These are phyloP conservation scores for Oophaga pumilio DNA, from an alignment of 2,113 vertebrate species.

Conservation along the genomic window DNA sequence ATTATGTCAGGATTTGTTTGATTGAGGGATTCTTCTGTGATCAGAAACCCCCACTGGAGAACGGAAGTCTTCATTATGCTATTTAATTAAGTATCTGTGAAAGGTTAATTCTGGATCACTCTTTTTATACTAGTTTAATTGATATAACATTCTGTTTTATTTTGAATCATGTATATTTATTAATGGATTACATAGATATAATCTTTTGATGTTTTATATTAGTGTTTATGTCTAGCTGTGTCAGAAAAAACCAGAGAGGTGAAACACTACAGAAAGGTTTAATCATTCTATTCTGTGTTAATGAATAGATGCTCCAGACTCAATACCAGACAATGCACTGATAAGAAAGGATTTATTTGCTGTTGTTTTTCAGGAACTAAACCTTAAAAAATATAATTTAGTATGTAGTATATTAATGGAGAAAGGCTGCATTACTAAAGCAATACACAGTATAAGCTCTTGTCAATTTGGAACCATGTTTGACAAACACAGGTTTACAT, in stretches of 20 bases:
- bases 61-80: slow-evolving; percentile 14
- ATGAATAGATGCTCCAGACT: neutral
- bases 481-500: neutral
- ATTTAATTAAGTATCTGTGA: slow-evolving; percentile 42
- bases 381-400: no score
- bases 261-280: neutral
- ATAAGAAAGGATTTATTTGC: neutral
- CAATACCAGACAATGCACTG: neutral
- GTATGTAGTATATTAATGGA: neutral
- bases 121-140: slow-evolving; percentile 3
- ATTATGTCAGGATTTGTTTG: slow-evolving; percentile 22
- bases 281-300: neutral
- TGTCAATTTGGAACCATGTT: neutral
- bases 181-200: neutral
- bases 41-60: slow-evolving; percentile 32
- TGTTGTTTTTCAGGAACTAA: neutral
- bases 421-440: neutral
- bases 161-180: slow-evolving; percentile 21
- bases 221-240: neutral
- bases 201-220: neutral
- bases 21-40: slow-evolving; percentile 16
- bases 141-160: slow-evolving; percentile 18
- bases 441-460: neutral
- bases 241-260: neutral
- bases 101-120: slow-evolving; percentile 34